Evolutionary conservation across 1,140 invertebrate genomes (phyloP).

Genomic region (Drosophila willistoni): DNA sequence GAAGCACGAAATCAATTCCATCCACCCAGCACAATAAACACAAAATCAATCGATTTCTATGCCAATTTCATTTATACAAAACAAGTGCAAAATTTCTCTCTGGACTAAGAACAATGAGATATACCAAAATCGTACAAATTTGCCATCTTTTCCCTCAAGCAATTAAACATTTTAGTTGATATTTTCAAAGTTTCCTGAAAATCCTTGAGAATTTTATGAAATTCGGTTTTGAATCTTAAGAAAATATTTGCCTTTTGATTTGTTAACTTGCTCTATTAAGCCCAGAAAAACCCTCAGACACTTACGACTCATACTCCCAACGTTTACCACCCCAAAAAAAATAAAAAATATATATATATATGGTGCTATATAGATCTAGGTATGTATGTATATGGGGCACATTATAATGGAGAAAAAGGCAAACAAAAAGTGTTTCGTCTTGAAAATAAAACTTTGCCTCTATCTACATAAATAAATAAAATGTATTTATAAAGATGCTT

Average conservation of each 20-base stretch:
- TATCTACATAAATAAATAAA: slow-evolving; percentile 80
- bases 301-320: background rate
- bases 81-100: slow-evolving; percentile 24
- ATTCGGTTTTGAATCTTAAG: too few relatives aligned
- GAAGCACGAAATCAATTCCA: slow-evolving; percentile 57
- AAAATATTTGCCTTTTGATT: slow-evolving; percentile 36
- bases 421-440: slow-evolving; percentile 66
- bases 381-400: slow-evolving; percentile 41
- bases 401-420: slow-evolving; percentile 53
- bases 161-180: too few relatives aligned
- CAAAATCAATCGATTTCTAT: slow-evolving; percentile 44
- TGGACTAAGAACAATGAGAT: too few relatives aligned
- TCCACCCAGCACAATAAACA: slow-evolving; percentile 16
- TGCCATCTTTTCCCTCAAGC: too few relatives aligned
- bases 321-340: background rate
- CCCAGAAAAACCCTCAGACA: slow-evolving; percentile 30
- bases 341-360: slow-evolving; percentile 24
- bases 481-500: slow-evolving; percentile 82
- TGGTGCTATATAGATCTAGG: slow-evolving; percentile 4
- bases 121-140: too few relatives aligned
- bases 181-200: too few relatives aligned
- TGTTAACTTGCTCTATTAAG: slow-evolving; percentile 66
- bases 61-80: slow-evolving; percentile 38
- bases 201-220: too few relatives aligned
- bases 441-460: slow-evolving; percentile 49